Evolutionary conservation across 1,140 invertebrate genomes (phyloP).

Genomic region (Proales similis): DNA sequence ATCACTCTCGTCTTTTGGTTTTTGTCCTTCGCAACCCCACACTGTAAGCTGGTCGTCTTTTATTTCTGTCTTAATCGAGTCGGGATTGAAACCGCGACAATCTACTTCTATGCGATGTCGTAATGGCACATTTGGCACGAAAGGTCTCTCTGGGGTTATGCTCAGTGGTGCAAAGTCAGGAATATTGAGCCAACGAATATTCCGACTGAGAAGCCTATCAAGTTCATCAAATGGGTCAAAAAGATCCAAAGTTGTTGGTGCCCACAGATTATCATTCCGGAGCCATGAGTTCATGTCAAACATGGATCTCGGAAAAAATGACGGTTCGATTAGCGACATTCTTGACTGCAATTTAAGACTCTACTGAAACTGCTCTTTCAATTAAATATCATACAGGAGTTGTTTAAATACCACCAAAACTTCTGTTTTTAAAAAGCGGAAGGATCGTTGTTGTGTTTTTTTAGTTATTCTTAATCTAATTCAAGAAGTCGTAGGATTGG

Average conservation of each 20-base stretch:
- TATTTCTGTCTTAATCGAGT: slow-evolving; percentile 20
- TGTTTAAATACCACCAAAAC: no score
- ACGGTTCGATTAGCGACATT: slow-evolving; percentile 29
- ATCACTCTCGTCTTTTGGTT: background rate
- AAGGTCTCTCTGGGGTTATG: background rate
- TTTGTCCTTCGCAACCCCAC: no score
- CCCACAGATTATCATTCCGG: background rate
- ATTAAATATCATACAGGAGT: no score
- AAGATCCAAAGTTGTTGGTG: background rate
- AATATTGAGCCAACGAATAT: slow-evolving; percentile 23
- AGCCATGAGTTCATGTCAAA: slow-evolving; percentile 13
- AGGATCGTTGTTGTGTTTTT: no score
- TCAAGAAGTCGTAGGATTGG: no score
- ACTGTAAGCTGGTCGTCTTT: no score
- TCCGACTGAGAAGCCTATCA: slow-evolving; percentile 24
- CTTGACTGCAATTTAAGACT: no score
- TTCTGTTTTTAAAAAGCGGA: no score
- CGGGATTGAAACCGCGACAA: slow-evolving; percentile 10
- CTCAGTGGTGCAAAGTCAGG: no score
- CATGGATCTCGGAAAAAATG: slow-evolving; percentile 20
- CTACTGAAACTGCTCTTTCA: no score
- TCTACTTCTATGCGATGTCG: slow-evolving; percentile 8
- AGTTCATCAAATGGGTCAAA: slow-evolving; percentile 37
- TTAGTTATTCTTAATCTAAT: no score
- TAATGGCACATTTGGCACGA: slow-evolving; percentile 1